Conservation (phyloP, 1,140 invertebrate species). For the Stegodyphus dumicola region DNA sequence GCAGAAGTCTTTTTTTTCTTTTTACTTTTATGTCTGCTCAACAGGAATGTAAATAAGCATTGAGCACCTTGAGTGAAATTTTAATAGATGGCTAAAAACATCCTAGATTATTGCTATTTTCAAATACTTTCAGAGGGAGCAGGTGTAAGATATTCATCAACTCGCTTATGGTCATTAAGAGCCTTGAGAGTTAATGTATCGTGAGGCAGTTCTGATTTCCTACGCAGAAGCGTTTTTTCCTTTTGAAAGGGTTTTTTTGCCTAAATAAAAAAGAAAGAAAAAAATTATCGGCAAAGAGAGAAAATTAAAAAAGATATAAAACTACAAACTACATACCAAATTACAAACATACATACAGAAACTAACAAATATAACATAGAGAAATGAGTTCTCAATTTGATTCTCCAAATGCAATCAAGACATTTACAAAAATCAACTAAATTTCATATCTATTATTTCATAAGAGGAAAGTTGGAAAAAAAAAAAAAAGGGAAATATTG, state of each 20-base stretch:
- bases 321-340: too few species aligned
- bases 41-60: slow-evolving; percentile 58
- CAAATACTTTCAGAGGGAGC: slow-evolving; percentile 61
- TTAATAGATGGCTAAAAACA: slow-evolving; percentile 44
- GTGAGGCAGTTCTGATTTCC: slow-evolving; percentile 94
- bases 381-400: too few species aligned
- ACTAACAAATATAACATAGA: too few species aligned
- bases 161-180: slow-evolving; percentile 89
- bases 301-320: too few species aligned
- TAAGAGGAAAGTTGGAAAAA: too few species aligned
- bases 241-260: slow-evolving; percentile 75
- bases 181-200: slow-evolving; percentile 90
- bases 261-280: slow-evolving; percentile 63
- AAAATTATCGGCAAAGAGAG: background rate
- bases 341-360: too few species aligned
- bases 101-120: slow-evolving; percentile 57
- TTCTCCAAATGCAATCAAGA: too few species aligned
- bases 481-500: too few species aligned
- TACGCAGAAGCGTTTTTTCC: slow-evolving; percentile 87
- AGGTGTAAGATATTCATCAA: slow-evolving; percentile 83
- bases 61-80: slow-evolving; percentile 51
- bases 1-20: slow-evolving; percentile 3
- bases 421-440: too few species aligned
- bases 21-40: slow-evolving; percentile 21
- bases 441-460: too few species aligned